Base-by-base conservation (phyloP, 1,140 invertebrate species). In the Drosophila nikananu region DNA sequence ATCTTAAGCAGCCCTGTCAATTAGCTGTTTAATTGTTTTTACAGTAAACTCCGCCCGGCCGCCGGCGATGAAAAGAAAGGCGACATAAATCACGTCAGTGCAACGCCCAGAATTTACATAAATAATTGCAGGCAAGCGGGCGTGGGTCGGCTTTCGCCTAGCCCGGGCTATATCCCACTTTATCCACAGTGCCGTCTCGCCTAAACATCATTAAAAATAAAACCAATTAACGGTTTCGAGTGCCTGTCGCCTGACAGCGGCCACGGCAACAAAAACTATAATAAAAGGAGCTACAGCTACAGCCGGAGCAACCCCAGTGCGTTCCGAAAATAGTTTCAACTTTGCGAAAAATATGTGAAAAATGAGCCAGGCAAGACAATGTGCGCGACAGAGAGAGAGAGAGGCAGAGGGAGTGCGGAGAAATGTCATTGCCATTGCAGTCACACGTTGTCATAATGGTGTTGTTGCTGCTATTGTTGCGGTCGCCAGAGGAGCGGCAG, bases 181-280 rank as follows among this genome's bases (percentile, higher is more conserved):
- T 25, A 42, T 25, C 51, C 51, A 42, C 23, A 25, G 19, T 63
- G 21, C 10, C 72, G 79, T 86, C 76, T 70, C 64, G 74, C 83
- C 80, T 82, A 83, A 83, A 84, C 77, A 87, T 87, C 84, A 84
- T 87, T 87, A 89, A 81, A 79, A 83, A 84, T 77, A 87, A 80
- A 87, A 77, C 80, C 80, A 87, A 89, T 87, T 84, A 89, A 90
- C 75, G 77, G 77, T 59, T 78, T 86, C 74, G 82, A 81, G 83
- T 86, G 75, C 58, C 79, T 77, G 74, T 78, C 75, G 59, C 49
- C 73, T 37, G 57, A 58, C 62, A 61, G n/a, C 60, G 62, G 21
- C 71, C 67, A 66, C 37, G 60, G 63, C 61, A 78, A 74, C 52
- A 77, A 63, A 63, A 76, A 72, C 66, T 63, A 62, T 57, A 57